Percentiles rank a stretch among this genome's conserved stretches.
phyloP scores from a whole-genome alignment of 2,888 invertebrate species.

The Dryobota labecula region DNA sequence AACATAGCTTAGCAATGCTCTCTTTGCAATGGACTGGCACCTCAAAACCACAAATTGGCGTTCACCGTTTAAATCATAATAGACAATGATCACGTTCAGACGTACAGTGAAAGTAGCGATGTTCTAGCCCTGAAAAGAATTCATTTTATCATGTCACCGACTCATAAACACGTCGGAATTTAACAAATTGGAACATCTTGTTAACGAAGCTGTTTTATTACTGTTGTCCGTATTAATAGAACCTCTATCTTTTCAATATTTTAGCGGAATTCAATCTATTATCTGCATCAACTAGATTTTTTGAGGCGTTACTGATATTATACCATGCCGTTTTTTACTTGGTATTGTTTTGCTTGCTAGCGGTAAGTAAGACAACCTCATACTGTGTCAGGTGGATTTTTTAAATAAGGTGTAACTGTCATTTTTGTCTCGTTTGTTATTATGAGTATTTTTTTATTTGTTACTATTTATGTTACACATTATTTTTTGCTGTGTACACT shows the following conservation, averaged over 20 bases:
- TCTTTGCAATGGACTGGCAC: constrained; percentile 18
- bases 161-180: constrained; percentile 42
- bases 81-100: constrained; percentile 60
- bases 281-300: constrained; percentile 45
- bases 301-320: constrained; percentile 37
- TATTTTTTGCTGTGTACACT: background rate
- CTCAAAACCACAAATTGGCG: constrained; percentile 42
- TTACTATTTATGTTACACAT: background rate
- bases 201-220: constrained; percentile 29
- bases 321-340: constrained; percentile 19
- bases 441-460: background rate
- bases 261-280: constrained; percentile 16
- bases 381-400: background rate
- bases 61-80: constrained; percentile 59
- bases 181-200: constrained; percentile 45
- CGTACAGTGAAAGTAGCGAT: constrained; percentile 76
- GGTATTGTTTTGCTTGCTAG: constrained; percentile 12
- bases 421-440: background rate
- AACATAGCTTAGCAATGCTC: constrained; percentile 1
- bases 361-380: background rate
- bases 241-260: constrained; percentile 43
- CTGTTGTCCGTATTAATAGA: constrained; percentile 11
- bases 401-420: background rate
- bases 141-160: constrained; percentile 41
- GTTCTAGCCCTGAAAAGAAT: constrained; percentile 46